Conservation (phyloP, 1,140 invertebrate genomes). For the Brachionus manjavacas region DNA sequence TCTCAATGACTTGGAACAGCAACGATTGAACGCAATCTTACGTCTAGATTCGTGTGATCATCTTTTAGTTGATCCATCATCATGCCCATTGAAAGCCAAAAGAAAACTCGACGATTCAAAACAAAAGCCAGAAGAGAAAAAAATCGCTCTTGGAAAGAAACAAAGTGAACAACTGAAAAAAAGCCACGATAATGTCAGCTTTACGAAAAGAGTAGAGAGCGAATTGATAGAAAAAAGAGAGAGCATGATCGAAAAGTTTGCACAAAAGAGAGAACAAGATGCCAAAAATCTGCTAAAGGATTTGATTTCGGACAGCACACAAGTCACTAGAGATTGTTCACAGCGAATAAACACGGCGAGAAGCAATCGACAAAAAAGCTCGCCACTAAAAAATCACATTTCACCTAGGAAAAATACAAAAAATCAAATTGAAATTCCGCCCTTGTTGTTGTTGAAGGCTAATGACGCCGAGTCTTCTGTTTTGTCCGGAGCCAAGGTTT, state of each 20-base stretch:
- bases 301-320: background rate
- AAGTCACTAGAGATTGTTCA: background rate
- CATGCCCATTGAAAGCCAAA: too few species aligned
- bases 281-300: conserved; percentile 9
- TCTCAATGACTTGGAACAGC: background rate
- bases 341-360: background rate
- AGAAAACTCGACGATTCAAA: background rate
- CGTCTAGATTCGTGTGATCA: too few species aligned
- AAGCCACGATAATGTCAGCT: background rate
- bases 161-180: background rate
- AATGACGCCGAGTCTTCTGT: background rate
- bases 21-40: background rate
- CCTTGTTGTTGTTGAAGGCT: background rate
- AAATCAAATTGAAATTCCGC: background rate
- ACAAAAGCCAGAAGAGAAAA: background rate
- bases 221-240: background rate
- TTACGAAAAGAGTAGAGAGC: background rate
- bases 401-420: background rate
- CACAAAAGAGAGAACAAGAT: background rate
- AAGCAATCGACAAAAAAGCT: background rate
- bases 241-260: background rate
- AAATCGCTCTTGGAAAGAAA: background rate
- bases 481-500: background rate
- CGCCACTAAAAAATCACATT: background rate
- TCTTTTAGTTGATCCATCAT: too few species aligned